Evolutionary conservation across 2,888 invertebrate genomes (phyloP), one percentile per base, ranked within the genome.

Genomic region (Diloba caeruleocephala): DNA sequence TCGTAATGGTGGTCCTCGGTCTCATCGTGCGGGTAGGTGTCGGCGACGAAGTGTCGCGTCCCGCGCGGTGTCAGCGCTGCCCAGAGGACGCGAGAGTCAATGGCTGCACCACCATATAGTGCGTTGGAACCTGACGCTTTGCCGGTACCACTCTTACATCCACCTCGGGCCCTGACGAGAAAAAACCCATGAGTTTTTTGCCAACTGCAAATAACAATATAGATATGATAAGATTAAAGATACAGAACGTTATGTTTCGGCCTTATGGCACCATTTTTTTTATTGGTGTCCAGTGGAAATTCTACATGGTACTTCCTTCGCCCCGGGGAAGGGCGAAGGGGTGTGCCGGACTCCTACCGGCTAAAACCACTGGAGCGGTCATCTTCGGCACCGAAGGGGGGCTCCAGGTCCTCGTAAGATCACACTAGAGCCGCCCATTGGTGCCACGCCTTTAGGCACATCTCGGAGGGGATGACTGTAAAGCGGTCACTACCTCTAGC

Each of bases 61-160:
- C 97, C 97, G 13, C 97, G 94, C 0, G 97, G 97, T 0, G 97
- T 97, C 7, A 98, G 87, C 0, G 97, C 97, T 0, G 98, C 97
- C 98, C 98, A 98, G 34, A 97, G 93, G 1, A 96, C 95, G 5
- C 96, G 94, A 2, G 95, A 96, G 78, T 96, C 96, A 9, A 95
- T 94, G 13, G 95, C 94, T 10, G 95, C 88, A 38, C 90, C 88
- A 1, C 91, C 92, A 60, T 92, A 92, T 0, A 92, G 69, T 0
- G 90, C 88, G 67, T 88, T 86, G 74, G 94, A 82, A 76, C 91
- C 90, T 82, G 92, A 88, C 81, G 90, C 82, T 54, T 92, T 92
- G 65, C 95, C 94, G 66, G 92, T 78, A 73, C 94, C 85, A 77
- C 94, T 90, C 82, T 96, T 89, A 92, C 95, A 88, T 19, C 91